These are phyloP conservation scores for Cryptosula pallasiana DNA, from an alignment of 2,888 invertebrate genomes.

Conservation along the genomic window DNA sequence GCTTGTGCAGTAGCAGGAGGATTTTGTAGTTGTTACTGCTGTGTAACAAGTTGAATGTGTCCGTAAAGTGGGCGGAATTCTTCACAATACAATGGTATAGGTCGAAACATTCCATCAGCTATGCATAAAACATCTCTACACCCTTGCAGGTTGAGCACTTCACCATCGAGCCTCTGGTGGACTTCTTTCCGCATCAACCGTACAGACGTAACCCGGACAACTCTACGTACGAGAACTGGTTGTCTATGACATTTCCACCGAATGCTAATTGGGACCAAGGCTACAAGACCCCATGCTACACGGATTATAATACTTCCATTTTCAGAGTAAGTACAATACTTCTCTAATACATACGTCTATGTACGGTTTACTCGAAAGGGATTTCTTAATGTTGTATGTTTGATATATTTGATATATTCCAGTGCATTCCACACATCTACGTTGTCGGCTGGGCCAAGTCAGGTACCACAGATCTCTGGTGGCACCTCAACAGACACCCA, in stretches of 20 bases:
- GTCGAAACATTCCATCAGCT: too few species aligned
- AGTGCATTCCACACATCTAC: conserved; percentile 19
- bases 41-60: too few species aligned
- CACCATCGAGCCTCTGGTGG: background rate
- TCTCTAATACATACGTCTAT: too few species aligned
- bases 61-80: too few species aligned
- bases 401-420: background rate
- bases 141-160: background rate
- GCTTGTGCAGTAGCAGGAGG: too few species aligned
- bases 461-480: conserved; percentile 18
- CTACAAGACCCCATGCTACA: conserved; percentile 14
- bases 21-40: too few species aligned
- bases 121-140: too few species aligned
- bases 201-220: background rate
- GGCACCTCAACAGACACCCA: conserved; percentile 10
- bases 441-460: conserved; percentile 17
- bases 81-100: too few species aligned
- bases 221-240: conserved; percentile 19
- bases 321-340: conserved; percentile 5
- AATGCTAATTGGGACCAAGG: background rate
- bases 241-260: conserved; percentile 7
- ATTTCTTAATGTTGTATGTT: background rate
- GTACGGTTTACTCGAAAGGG: too few species aligned
- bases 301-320: background rate
- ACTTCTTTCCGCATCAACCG: background rate